Base-by-base conservation (phyloP, 2,113 vertebrate species). In the Mionectes macconnelli region DNA sequence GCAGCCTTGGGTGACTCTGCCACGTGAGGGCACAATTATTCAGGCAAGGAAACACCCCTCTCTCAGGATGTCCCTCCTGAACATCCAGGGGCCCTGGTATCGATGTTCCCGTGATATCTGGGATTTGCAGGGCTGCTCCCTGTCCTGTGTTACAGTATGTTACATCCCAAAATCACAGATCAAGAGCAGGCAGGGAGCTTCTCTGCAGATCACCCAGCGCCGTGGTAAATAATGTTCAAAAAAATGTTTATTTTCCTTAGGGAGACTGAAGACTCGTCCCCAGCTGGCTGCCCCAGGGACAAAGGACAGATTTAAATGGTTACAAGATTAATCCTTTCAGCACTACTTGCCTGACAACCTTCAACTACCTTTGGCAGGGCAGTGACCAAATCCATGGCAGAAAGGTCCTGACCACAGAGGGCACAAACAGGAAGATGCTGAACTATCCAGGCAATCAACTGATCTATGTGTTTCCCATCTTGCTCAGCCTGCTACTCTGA, bases 1-100 rank as follows among this genome's bases (percentile, higher is more conserved):
- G 6, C 25, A 30, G 78, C 60, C 31, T 37, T 3, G 18, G 30
- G 30, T 11, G 60, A 30, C 60, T n/a, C 66, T 83, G 69, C 49
- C 21, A 1, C 2, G 18, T 0, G 5, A 79, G 31, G 44, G 5
- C 47, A 35, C 12, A 0, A 9, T 8, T 67, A 10, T 44, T 37
- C 49, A 28, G 37, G 73, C 62, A 75, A 84, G 28, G 52, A 63
- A 27, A 33, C 23, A n/a, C 18, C 33, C 18, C 30, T 45, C 53
- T 28, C 66, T 66, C 39, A 35, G 52, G 40, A 24, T 6, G 9
- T 4, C 27, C 20, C 81, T 86, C 57, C 76, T 47, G 35, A 87
- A 14, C 1, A 0, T 9, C n/a, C 14, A 10, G 28, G 53, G 60
- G 33, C 47, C 59, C 12, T 3, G 24, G 50, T 2, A 9, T 0